Conservation (phyloP, 2,888 invertebrate species). For the Drosophila tripunctata region DNA sequence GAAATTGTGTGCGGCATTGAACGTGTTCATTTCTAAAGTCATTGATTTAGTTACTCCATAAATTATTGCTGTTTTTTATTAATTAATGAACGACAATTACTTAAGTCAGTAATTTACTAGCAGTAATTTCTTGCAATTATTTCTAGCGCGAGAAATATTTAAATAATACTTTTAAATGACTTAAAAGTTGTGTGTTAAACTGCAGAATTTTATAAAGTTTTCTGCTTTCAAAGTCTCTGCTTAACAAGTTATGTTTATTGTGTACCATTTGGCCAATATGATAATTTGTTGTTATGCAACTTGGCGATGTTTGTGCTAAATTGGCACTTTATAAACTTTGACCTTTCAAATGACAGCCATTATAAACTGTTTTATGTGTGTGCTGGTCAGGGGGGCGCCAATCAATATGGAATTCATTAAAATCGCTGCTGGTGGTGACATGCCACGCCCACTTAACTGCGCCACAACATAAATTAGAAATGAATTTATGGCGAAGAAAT, state of each 20-base stretch:
- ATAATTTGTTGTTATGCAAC: constrained; percentile 4
- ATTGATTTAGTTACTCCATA: background rate
- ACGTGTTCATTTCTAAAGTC: background rate
- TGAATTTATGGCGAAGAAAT: constrained; percentile 22
- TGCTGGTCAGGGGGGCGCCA: constrained; percentile 28
- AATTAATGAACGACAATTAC: background rate
- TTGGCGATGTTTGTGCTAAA: background rate
- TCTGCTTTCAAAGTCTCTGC: no score
- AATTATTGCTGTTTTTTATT: background rate
- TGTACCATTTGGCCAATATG: background rate
- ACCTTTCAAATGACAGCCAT: constrained; percentile 30
- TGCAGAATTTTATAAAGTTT: no score
- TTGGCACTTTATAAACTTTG: constrained; percentile 29
- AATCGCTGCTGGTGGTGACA: constrained; percentile 53
- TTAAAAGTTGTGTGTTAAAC: no score
- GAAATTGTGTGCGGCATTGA: background rate
- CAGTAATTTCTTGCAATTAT: no score
- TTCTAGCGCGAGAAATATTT: no score
- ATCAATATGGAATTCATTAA: constrained; percentile 73
- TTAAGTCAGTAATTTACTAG: no score
- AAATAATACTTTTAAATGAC: no score
- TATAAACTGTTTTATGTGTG: constrained; percentile 21
- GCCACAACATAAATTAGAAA: constrained; percentile 49
- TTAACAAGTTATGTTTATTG: no score
- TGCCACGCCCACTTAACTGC: constrained; percentile 32